Percentiles rank a stretch among this genome's conserved stretches.
phyloP scores from a whole-genome alignment of 2,888 invertebrate genomes.

The Myathropa florea region DNA sequence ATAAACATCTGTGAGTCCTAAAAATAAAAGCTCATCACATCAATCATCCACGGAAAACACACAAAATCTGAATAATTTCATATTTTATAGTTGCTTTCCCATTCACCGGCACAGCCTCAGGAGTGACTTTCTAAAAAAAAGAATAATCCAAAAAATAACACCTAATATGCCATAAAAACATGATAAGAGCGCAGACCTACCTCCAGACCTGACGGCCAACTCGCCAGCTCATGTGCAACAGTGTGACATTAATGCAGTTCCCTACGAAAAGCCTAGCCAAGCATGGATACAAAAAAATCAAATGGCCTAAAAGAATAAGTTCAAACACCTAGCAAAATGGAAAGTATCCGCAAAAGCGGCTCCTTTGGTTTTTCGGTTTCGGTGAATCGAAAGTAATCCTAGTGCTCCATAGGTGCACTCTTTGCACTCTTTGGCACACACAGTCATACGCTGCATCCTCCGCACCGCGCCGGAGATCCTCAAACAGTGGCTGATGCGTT shows the following conservation, averaged over 20 bases:
- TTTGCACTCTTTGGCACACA: slow-evolving; percentile 6
- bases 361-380: slow-evolving; percentile 51
- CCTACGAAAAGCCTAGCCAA: slow-evolving; percentile 25
- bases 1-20: neutral
- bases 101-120: slow-evolving; percentile 1
- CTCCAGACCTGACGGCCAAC: neutral
- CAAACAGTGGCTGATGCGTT: slow-evolving; percentile 54
- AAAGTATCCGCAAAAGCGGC: slow-evolving; percentile 52
- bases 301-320: slow-evolving; percentile 42
- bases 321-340: slow-evolving; percentile 59
- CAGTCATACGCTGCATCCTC: slow-evolving; percentile 25
- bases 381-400: slow-evolving; percentile 50
- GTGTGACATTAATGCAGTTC: slow-evolving; percentile 25
- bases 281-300: slow-evolving; percentile 48
- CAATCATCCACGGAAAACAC: slow-evolving; percentile 5
- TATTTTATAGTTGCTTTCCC: slow-evolving; percentile 17
- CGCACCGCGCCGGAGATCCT: slow-evolving; percentile 5
- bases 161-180: neutral
- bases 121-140: slow-evolving; percentile 43
- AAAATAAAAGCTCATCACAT: slow-evolving; percentile 4
- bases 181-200: neutral
- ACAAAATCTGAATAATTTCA: slow-evolving; percentile 2
- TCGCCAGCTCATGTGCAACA: neutral
- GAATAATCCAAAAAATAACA: neutral
- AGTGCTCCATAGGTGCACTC: slow-evolving; percentile 29